Evolutionary conservation across 2,888 invertebrate species (phyloP).

Genomic region (Dasypogon diadema): DNA sequence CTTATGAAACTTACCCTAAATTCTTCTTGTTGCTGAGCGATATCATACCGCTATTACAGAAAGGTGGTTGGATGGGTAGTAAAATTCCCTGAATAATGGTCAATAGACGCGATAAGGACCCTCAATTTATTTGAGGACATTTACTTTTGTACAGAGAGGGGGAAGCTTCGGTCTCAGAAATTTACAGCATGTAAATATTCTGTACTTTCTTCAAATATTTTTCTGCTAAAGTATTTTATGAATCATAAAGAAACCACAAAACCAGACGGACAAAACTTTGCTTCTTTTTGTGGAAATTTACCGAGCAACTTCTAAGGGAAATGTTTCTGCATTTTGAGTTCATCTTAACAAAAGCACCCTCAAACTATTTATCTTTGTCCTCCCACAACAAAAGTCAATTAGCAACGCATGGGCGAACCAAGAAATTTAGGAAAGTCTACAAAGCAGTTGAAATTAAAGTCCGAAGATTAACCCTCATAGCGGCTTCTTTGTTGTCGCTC

Average conservation of each 20-base stretch:
- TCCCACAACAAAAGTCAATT: slow-evolving; percentile 24
- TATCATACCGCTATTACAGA: too few relatives aligned
- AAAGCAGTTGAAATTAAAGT: slow-evolving; percentile 6
- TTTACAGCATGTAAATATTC: slow-evolving; percentile 9
- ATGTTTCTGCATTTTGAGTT: slow-evolving; percentile 25
- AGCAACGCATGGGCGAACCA: neutral
- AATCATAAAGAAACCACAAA: neutral
- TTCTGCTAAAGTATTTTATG: neutral
- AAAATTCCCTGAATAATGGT: slow-evolving; percentile 2
- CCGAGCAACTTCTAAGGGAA: neutral
- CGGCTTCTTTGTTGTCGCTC: neutral
- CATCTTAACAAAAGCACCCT: neutral
- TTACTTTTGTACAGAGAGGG: neutral
- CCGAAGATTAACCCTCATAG: slow-evolving; percentile 13
- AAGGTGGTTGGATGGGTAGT: neutral
- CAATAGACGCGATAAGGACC: slow-evolving; percentile 14
- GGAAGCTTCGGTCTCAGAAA: neutral
- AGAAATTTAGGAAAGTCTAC: neutral
- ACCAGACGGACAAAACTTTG: neutral
- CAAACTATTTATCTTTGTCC: neutral
- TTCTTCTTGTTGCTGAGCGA: too few relatives aligned
- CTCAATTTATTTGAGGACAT: slow-evolving; percentile 6
- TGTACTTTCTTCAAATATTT: neutral
- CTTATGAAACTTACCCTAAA: neutral
- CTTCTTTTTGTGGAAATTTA: slow-evolving; percentile 6